Evolutionary conservation across 2,888 invertebrate species (phyloP).

Genomic region (Acanthosoma haemorrhoidale): DNA sequence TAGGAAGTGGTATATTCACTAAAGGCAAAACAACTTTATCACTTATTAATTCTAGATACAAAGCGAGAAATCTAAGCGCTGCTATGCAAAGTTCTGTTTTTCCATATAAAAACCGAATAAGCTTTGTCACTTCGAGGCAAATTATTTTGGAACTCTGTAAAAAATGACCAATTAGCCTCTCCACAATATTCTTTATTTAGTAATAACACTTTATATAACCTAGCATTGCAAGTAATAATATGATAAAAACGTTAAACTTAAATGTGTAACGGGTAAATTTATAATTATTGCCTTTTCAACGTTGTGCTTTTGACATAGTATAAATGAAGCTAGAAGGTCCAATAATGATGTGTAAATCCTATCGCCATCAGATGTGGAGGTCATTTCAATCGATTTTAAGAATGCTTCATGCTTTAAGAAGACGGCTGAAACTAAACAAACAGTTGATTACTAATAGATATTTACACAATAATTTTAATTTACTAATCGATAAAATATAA

Average conservation of each 20-base stretch:
- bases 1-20: neutral
- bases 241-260: too few relatives aligned
- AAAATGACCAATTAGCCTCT: too few relatives aligned
- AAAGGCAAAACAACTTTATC: neutral
- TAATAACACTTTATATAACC: too few relatives aligned
- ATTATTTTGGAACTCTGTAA: neutral
- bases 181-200: too few relatives aligned
- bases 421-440: slow-evolving; percentile 7
- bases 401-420: neutral
- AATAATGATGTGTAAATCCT: neutral
- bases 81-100: neutral
- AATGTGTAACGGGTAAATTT: too few relatives aligned
- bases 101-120: neutral
- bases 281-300: neutral
- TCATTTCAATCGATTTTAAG: neutral
- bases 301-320: neutral
- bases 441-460: neutral
- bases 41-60: neutral
- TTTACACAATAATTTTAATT: neutral
- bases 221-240: too few relatives aligned
- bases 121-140: neutral
- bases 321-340: neutral
- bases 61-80: neutral
- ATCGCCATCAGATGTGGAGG: neutral
- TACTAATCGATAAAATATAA: neutral